phyloP scores from a whole-genome alignment of 1,140 invertebrate species.

The Araneus ventricosus region DNA sequence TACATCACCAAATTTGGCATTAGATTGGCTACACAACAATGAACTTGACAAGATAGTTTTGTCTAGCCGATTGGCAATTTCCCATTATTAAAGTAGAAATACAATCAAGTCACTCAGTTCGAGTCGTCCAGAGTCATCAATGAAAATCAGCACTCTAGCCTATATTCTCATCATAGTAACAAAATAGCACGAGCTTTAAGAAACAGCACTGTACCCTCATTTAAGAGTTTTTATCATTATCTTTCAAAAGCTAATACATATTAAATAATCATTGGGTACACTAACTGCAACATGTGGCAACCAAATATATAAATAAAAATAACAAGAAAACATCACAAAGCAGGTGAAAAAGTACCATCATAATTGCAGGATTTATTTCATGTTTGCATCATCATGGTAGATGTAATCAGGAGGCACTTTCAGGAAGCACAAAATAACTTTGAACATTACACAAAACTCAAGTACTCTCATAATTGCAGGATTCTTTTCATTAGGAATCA shows the following conservation, averaged over 20 bases:
- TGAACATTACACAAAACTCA: too few relatives aligned
- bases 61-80: too few relatives aligned
- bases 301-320: background rate
- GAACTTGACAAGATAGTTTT: too few relatives aligned
- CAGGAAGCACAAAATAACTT: too few relatives aligned
- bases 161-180: background rate
- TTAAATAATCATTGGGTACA: background rate
- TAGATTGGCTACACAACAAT: too few relatives aligned
- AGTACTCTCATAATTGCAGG: too few relatives aligned
- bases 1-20: too few relatives aligned
- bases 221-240: background rate
- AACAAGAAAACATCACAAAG: background rate
- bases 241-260: background rate
- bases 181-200: background rate
- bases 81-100: too few relatives aligned
- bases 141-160: background rate
- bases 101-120: too few relatives aligned
- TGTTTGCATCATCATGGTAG: background rate
- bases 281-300: background rate
- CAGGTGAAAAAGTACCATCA: background rate
- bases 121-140: background rate
- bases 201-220: background rate
- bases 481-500: too few relatives aligned
- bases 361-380: background rate
- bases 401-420: too few relatives aligned